Percentiles rank a stretch among this genome's conserved stretches.
Evolutionary conservation across 1,140 invertebrate genomes (phyloP).

Genomic region (Bombus turneri): DNA sequence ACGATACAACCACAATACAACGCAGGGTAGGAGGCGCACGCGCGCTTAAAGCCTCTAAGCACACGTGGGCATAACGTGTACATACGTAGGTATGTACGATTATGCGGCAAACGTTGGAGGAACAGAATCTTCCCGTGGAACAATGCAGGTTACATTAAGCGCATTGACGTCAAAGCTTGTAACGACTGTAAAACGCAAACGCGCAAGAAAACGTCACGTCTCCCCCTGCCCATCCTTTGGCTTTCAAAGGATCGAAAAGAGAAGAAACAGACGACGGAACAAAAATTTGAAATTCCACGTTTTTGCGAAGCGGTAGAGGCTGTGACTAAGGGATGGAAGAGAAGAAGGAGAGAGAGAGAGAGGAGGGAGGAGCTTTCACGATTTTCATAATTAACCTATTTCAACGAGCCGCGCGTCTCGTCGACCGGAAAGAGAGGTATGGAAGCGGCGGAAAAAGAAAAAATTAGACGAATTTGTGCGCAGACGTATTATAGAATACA

Average conservation of each 20-base stretch:
- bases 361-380: neutral
- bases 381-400: constrained; percentile 46
- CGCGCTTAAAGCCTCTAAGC: neutral
- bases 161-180: constrained; percentile 33
- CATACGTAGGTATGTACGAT: neutral
- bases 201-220: constrained; percentile 40
- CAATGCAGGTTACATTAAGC: constrained; percentile 32
- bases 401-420: constrained; percentile 24
- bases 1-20: constrained; percentile 23
- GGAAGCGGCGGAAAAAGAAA: neutral
- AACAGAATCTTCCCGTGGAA: neutral
- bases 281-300: constrained; percentile 52
- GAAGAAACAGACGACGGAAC: neutral
- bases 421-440: neutral
- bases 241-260: neutral
- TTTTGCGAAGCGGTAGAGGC: neutral
- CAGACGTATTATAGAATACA: constrained; percentile 8
- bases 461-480: constrained; percentile 20
- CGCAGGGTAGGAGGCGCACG: neutral
- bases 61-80: neutral
- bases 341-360: neutral
- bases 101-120: constrained; percentile 25
- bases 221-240: neutral
- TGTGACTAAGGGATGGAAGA: neutral
- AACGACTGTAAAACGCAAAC: constrained; percentile 15